phyloP scores from a whole-genome alignment of 2,888 invertebrate species.

The Auanema sp. region DNA sequence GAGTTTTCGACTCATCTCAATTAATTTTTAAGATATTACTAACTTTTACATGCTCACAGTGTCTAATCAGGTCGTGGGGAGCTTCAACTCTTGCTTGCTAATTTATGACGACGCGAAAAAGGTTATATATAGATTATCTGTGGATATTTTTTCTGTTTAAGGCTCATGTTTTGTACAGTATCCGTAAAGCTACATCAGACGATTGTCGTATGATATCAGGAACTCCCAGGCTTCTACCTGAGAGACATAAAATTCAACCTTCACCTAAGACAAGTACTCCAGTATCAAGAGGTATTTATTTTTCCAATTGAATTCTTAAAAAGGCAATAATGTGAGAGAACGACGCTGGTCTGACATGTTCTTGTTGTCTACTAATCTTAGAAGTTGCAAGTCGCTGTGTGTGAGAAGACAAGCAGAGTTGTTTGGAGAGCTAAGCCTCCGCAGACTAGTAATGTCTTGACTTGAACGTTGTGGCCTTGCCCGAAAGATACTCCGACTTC shows the following conservation, averaged over 20 bases:
- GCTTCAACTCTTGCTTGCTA: no score
- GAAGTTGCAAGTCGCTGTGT: conserved; percentile 35
- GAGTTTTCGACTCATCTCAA: not conserved
- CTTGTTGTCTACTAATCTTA: conserved; percentile 22
- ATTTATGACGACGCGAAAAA: no score
- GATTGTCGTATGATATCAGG: no score
- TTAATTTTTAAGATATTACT: not conserved
- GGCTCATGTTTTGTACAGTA: no score
- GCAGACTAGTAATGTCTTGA: conserved; percentile 26
- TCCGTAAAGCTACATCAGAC: no score
- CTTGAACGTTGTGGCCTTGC: conserved; percentile 23
- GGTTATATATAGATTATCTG: no score
- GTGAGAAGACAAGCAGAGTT: conserved; percentile 35
- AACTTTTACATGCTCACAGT: no score
- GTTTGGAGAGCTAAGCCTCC: conserved; percentile 38
- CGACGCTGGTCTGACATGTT: conserved; percentile 27
- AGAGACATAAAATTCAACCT: no score
- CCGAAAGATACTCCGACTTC: conserved; percentile 27
- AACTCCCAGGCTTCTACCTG: no score
- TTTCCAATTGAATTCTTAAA: conserved; percentile 8
- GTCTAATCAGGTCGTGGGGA: no score
- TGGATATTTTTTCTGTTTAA: no score
- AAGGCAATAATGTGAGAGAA: conserved; percentile 31
- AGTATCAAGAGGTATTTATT: conserved; percentile 5
- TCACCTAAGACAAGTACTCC: no score